These are phyloP conservation scores for Thamnophis sirtalis DNA, from an alignment of 2,113 vertebrate genomes.

Conservation along the genomic window DNA sequence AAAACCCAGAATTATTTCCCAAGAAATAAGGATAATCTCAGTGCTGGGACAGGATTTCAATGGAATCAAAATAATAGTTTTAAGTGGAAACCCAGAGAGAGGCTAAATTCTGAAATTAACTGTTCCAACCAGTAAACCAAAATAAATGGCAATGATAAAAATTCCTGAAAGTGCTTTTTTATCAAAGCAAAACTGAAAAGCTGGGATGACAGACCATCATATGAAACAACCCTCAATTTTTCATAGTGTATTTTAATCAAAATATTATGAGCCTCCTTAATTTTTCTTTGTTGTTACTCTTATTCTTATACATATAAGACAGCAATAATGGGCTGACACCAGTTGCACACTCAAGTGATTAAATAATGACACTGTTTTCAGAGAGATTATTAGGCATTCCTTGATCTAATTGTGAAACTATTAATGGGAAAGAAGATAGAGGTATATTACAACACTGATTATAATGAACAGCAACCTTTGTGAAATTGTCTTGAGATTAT, in stretches of 20 bases:
- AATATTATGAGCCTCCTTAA: no score
- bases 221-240: not conserved
- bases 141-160: not conserved
- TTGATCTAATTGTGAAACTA: slow-evolving; percentile 64
- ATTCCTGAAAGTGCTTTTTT: not conserved
- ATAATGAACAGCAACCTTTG: slow-evolving; percentile 40
- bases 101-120: not conserved
- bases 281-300: not conserved
- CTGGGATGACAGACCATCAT: not conserved
- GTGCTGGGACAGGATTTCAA: not conserved
- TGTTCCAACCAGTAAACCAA: not conserved
- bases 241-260: not conserved
- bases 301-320: not conserved
- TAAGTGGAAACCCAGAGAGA: not conserved
- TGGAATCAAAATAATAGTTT: not conserved
- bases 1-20: not conserved
- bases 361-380: slow-evolving; percentile 17
- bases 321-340: not conserved
- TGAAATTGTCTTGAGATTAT: slow-evolving; percentile 55
- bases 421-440: slow-evolving; percentile 22
- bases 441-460: slow-evolving; percentile 23
- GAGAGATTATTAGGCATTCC: slow-evolving; percentile 20
- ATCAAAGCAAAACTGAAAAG: not conserved
- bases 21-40: not conserved
- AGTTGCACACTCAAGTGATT: not conserved